A percentile compares a stretch with the other conserved stretches of the same genome.
These are phyloP conservation scores for Porites divaricata DNA, from an alignment of 92 coral and sea anemone species.

Conservation along the genomic window DNA sequence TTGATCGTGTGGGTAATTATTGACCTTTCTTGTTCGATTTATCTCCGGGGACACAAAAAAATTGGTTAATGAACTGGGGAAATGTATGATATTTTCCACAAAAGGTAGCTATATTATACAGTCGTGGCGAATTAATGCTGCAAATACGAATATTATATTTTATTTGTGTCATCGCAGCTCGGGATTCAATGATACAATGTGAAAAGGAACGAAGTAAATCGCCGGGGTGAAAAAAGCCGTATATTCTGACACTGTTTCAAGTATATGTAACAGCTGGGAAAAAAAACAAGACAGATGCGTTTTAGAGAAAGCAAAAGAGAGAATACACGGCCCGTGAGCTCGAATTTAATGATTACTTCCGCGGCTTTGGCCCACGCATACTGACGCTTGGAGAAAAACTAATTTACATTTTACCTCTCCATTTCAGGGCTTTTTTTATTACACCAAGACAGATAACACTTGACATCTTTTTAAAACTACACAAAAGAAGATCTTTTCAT, in stretches of 20 bases:
- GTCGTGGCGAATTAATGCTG: too few species aligned
- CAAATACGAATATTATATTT: neutral
- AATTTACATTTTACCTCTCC: too few species aligned
- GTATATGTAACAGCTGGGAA: neutral
- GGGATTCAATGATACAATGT: neutral
- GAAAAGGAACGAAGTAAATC: neutral
- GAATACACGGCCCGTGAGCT: neutral
- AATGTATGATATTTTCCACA: neutral
- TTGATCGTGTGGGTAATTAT: neutral
- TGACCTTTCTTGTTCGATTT: neutral
- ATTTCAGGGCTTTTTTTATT: too few species aligned
- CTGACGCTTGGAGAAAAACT: neutral
- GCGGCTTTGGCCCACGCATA: neutral
- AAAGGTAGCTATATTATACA: neutral
- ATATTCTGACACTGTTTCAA: neutral
- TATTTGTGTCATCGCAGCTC: neutral
- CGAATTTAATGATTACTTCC: neutral
- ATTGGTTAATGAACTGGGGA: neutral
- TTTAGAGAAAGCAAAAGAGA: neutral
- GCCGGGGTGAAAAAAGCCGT: neutral
- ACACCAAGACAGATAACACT: too few species aligned
- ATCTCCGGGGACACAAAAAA: neutral
- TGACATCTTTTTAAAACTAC: too few species aligned
- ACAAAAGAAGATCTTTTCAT: neutral
- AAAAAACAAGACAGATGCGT: neutral